phyloP scores from a whole-genome alignment of 64 coral and sea anemone species.

The Montipora cactus region DNA sequence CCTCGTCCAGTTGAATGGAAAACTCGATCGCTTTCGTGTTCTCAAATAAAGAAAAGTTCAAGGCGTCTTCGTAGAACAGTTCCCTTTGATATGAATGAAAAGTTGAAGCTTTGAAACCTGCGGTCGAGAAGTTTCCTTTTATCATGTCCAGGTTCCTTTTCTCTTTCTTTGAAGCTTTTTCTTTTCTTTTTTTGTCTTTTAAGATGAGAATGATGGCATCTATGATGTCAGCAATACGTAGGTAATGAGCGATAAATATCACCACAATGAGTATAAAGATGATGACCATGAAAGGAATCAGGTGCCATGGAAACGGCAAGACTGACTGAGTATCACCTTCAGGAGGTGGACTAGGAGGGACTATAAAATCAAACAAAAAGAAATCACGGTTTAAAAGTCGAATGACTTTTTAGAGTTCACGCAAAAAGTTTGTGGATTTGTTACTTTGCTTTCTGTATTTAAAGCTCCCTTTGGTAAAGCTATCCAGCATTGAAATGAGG shows the following conservation, averaged over 20 bases:
- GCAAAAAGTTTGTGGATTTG: too few relatives aligned
- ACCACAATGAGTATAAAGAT: conserved; percentile 6
- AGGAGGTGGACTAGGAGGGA: neutral
- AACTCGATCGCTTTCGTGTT: conserved; percentile 1
- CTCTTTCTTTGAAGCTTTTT: neutral
- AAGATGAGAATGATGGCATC: neutral
- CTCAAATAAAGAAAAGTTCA: conserved; percentile 32
- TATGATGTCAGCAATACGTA: conserved; percentile 8
- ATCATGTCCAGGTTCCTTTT: neutral
- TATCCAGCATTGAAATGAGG: too few relatives aligned
- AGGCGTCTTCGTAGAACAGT: conserved; percentile 4
- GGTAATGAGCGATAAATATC: neutral
- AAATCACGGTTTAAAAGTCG: too few relatives aligned
- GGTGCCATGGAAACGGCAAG: conserved; percentile 28
- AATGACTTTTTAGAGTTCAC: too few relatives aligned
- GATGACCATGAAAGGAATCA: conserved; percentile 20
- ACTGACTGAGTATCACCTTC: neutral
- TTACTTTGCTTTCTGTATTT: too few relatives aligned
- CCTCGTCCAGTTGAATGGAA: conserved; percentile 11
- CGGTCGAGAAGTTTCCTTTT: neutral
- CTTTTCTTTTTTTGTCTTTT: neutral
- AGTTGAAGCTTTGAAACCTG: neutral
- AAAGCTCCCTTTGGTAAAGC: too few relatives aligned
- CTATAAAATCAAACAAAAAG: neutral
- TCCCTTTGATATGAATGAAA: conserved; percentile 47